Conservation (phyloP, 2,888 invertebrate species). For the Mimumesa dahlbomi region DNA sequence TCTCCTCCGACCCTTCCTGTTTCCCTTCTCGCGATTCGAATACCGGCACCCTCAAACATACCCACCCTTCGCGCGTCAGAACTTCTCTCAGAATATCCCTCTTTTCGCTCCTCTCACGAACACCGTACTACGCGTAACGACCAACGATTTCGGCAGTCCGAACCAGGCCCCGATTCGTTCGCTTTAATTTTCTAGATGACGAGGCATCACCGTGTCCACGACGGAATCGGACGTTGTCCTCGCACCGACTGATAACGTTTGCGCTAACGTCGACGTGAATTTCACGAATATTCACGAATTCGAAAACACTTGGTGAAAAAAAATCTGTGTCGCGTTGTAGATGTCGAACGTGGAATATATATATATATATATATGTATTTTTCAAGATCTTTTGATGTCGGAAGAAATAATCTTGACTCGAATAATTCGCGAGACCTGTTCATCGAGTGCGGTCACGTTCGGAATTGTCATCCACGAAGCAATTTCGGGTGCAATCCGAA, state of each 20-base stretch:
- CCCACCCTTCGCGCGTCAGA: slow-evolving; percentile 28
- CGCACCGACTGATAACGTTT: too few species aligned
- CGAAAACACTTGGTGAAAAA: too few species aligned
- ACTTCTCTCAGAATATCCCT: slow-evolving; percentile 25
- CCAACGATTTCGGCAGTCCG: slow-evolving; percentile 50
- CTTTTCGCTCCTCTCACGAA: slow-evolving; percentile 49
- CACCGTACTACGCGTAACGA: slow-evolving; percentile 54
- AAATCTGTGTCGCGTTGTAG: too few species aligned
- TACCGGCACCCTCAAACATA: slow-evolving; percentile 59
- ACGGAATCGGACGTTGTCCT: too few species aligned
- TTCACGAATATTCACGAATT: too few species aligned
- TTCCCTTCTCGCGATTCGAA: slow-evolving; percentile 51
- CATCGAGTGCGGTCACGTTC: slow-evolving; percentile 72
- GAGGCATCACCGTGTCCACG: slow-evolving; percentile 40
- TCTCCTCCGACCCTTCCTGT: neutral
- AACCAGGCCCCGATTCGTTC: slow-evolving; percentile 47
- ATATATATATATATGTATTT: too few species aligned
- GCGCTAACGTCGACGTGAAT: too few species aligned
- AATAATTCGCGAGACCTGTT: slow-evolving; percentile 71
- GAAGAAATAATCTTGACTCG: too few species aligned
- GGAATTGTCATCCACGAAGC: slow-evolving; percentile 72
- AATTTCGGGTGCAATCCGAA: slow-evolving; percentile 74
- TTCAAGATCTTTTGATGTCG: too few species aligned
- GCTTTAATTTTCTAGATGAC: slow-evolving; percentile 60
- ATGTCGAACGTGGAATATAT: too few species aligned